Percentiles rank a stretch among this genome's conserved stretches.
These are phyloP conservation scores for Pelosia muscerda DNA, from an alignment of 2,888 invertebrate genomes.

Conservation along the genomic window DNA sequence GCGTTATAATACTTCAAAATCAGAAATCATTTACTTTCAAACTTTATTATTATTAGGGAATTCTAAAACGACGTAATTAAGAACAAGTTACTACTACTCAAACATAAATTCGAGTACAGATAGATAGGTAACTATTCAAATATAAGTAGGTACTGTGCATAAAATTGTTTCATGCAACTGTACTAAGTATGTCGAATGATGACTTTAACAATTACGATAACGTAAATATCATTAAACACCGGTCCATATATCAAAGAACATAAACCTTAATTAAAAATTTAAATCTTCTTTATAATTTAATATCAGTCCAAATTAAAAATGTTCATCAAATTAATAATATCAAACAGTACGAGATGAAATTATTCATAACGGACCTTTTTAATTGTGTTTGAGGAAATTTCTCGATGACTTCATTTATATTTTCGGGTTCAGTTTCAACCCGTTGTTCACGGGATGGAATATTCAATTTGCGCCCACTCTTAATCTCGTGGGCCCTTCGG, in stretches of 20 bases:
- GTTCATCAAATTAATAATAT: constrained; percentile 50
- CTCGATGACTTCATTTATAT: constrained; percentile 77
- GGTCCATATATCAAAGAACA: neutral
- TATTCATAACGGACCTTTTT: constrained; percentile 74
- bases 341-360: constrained; percentile 57
- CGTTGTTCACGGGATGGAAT: constrained; percentile 58
- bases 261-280: constrained; percentile 5
- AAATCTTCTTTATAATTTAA: constrained; percentile 15
- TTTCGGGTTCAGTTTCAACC: constrained; percentile 66
- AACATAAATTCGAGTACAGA: neutral
- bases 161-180: neutral
- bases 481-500: constrained; percentile 75
- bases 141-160: neutral
- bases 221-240: neutral
- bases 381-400: constrained; percentile 75
- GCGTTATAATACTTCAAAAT: too few species aligned
- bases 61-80: too few species aligned
- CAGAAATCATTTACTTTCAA: neutral
- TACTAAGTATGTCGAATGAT: neutral
- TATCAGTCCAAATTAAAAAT: constrained; percentile 34
- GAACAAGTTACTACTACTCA: too few species aligned
- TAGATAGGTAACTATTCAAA: neutral
- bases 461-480: constrained; percentile 75
- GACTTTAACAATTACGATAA: neutral
- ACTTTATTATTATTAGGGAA: too few species aligned